Base-by-base conservation (phyloP, 1,140 invertebrate species). In the Streblospio benedicti region DNA sequence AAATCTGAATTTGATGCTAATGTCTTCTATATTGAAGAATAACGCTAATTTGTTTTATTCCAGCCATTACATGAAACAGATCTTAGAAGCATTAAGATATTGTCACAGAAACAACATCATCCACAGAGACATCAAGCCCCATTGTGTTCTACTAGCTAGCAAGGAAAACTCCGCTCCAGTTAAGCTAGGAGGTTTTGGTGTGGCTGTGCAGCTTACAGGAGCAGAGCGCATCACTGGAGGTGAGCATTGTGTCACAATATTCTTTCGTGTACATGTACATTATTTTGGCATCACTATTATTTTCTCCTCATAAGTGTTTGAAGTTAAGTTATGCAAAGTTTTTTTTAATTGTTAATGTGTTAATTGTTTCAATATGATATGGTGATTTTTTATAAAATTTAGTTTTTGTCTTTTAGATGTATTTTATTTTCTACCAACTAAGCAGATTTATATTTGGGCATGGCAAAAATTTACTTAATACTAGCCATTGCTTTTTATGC, bases 101-200 rank as follows among this genome's bases (percentile, higher is more conserved):
- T 96, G 95, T 79, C 93, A 98, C 80, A 91, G 94, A 71, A 95
- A 96, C 77, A 89, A 95, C 75, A 95, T 97, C 70, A 88, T 97
- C 72, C 94, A 97, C 79, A 85, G 93, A 63, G 93, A 97, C 79
- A 87, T 97, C 64, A 89, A 94, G 72, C 93, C 93, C 23, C 92
- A 96, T 70, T 95, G 91, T 82, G 90, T 95, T 28, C 83, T 97
- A 55, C 80, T 98, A 41, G 90, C 93, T 25, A 91, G 89, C 43
- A 88, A 91, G 60, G 95, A 98, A 76, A 99, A 97, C 79, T 97
- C 93, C 30, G 93, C 95, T 27, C 95, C 96, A 6, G 89, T 99
- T 63, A 99, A 99, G 80, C 80, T 99, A 28, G 91, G 93, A 18
- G 93, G 93, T n/a, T 98, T 99, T 75, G 92, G 94, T 14, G 90